A percentile compares a stretch with the other conserved stretches of the same genome.
Evolutionary conservation across 2,888 invertebrate genomes (phyloP).

Genomic region (Ptychoptera contaminata): DNA sequence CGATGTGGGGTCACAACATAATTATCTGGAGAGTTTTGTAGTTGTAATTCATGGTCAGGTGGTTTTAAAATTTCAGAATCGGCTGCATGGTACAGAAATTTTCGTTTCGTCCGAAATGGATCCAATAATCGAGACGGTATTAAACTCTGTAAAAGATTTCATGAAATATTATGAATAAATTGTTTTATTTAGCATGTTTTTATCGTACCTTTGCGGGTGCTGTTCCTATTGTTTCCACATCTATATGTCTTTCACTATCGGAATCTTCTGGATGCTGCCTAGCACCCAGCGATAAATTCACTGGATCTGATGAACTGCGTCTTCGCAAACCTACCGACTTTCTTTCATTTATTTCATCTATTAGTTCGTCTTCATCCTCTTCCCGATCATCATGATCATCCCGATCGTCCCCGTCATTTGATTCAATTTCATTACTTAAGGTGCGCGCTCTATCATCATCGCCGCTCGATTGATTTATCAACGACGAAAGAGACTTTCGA

Average conservation of each 20-base stretch:
- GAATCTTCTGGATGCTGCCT: conserved; percentile 41
- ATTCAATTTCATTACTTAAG: no score
- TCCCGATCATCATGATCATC: conserved; percentile 5
- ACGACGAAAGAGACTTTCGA: no score
- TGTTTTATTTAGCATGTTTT: neutral
- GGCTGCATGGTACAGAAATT: conserved; percentile 46
- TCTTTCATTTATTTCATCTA: conserved; percentile 21
- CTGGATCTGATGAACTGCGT: conserved; percentile 65
- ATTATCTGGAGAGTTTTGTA: conserved; percentile 63
- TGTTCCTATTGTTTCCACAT: conserved; percentile 35
- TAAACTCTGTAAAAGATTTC: conserved; percentile 7
- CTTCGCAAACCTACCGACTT: conserved; percentile 37
- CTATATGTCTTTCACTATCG: conserved; percentile 38
- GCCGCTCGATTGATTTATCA: no score
- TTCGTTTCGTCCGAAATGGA: conserved; percentile 35
- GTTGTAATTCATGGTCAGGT: conserved; percentile 51
- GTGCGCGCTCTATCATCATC: no score
- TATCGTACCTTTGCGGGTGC: conserved; percentile 25
- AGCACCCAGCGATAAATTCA: conserved; percentile 51
- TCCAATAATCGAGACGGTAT: conserved; percentile 30
- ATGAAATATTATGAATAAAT: neutral
- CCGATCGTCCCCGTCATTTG: neutral
- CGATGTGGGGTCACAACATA: conserved; percentile 79
- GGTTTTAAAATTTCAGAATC: conserved; percentile 41
- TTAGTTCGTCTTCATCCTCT: conserved; percentile 1